Conservation (phyloP, 2,113 vertebrate genomes). For the Castor canadensis region DNA sequence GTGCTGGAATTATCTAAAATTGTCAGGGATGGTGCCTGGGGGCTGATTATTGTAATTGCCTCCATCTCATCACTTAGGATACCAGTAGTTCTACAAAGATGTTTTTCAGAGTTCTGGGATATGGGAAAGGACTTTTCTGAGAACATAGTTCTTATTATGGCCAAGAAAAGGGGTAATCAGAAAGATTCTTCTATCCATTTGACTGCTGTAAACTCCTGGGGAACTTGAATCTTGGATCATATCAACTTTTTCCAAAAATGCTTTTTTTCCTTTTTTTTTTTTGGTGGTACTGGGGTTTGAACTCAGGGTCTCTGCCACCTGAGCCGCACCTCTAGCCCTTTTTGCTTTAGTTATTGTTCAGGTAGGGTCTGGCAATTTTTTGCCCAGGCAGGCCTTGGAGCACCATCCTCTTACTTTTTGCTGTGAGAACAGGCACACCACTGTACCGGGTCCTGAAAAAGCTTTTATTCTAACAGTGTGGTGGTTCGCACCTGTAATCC, state of each 20-base stretch:
- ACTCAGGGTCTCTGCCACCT: too few species aligned
- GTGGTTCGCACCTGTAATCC: too few species aligned
- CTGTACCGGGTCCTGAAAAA: too few species aligned
- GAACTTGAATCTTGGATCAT: background rate
- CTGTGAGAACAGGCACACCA: too few species aligned
- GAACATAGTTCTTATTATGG: background rate
- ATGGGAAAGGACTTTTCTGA: background rate
- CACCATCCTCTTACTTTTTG: too few species aligned
- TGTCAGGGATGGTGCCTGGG: background rate
- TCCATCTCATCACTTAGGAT: background rate
- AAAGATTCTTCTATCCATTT: background rate
- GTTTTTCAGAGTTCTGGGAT: background rate
- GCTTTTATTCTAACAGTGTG: too few species aligned
- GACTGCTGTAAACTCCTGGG: background rate
- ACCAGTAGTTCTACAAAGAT: background rate
- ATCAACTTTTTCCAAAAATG: background rate
- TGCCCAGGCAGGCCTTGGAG: too few species aligned
- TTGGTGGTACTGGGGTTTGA: background rate
- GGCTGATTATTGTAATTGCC: background rate
- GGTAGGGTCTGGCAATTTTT: too few species aligned
- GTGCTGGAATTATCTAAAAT: background rate
- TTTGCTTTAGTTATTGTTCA: too few species aligned
- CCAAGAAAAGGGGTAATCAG: background rate
- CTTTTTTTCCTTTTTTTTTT: slow-evolving; percentile 18
- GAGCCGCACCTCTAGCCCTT: too few species aligned